Evolutionary conservation across 2,797 vertebrate genomes (phyloP), one percentile per base, ranked within the genome.

Genomic region (Chaetophractus vellerosus): DNA sequence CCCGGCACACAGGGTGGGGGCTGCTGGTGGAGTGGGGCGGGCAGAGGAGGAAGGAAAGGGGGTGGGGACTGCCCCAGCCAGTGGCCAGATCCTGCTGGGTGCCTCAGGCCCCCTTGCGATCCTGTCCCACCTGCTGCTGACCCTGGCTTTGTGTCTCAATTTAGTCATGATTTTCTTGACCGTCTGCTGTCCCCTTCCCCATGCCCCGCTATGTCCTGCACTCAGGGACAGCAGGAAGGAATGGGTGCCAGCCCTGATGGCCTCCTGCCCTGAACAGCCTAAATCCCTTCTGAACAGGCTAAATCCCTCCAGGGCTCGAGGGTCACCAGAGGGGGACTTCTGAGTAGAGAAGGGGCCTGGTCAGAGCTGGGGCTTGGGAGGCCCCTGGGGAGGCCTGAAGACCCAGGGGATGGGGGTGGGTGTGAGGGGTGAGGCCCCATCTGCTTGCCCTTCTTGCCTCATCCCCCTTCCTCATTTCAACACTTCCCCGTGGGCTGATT

Each of bases 31-130:
- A 26, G 61, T 18, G 38, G 76, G 92, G 82, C 87, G 50, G 59
- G 61, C 86, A 72, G 74, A 88, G 93, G 89, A 91, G 87, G 96
- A 96, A 96, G 93, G 63, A 74, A 61, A 71, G 76, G 95, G 41
- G 96, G 93, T 8, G 86, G 86, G 87, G 90, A 74, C 75, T 5
- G 74, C 48, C 57, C 19, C 6, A 11, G 87, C 50, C 80, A 82
- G 69, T 74, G 92, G 52, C 64, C 63, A 96, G 91, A 71, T 90
- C 61, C 86, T 55, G 72, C 31, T 0, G 1, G 59, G 61, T 63
- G 18, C 50, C 52, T 90, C 50, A 55, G 28, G 45, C 28, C 75
- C 45, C 48, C 74, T 75, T 64, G 38, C 80, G 90, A 69, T 78
- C 52, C 90, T 68, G 33, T 87, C 41, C 66, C 79, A 50, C 50